Conservation (phyloP, 2,797 vertebrate genomes). For the Passerculus sandwichensis region DNA sequence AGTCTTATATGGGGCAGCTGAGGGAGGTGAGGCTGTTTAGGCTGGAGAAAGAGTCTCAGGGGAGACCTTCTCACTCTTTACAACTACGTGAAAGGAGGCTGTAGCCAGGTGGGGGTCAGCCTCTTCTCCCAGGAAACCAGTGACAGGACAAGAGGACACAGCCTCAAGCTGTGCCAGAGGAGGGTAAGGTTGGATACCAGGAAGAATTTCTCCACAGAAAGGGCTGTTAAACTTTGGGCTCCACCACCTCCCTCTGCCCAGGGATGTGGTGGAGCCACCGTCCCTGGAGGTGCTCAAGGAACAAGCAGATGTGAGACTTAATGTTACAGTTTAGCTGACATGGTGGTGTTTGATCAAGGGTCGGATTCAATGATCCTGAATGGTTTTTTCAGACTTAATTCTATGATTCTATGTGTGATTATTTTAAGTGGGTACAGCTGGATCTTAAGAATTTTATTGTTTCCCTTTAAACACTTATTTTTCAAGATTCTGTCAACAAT, state of each 20-base stretch:
- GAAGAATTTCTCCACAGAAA: not conserved
- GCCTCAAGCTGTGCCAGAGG: no score
- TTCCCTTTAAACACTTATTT: not conserved
- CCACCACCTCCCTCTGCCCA: no score
- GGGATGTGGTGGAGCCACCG: not conserved
- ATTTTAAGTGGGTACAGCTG: not conserved
- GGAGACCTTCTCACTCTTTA: not conserved
- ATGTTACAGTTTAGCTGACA: not conserved
- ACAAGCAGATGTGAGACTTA: not conserved
- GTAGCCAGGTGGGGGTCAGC: not conserved
- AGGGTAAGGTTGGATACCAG: not conserved
- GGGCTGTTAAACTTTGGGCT: not conserved
- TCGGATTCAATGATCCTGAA: not conserved
- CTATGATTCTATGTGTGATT: not conserved
- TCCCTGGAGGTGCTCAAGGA: not conserved
- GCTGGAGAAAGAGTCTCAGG: not conserved
- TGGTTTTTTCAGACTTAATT: not conserved
- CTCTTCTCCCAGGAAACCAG: not conserved
- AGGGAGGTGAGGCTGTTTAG: not conserved
- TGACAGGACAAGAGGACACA: not conserved
- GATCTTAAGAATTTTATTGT: not conserved
- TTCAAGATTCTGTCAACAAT: not conserved
- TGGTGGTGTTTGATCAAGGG: not conserved
- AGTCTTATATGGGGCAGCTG: not conserved
- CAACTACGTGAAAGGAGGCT: fast-evolving